phyloP scores from a whole-genome alignment of 2,797 vertebrate species.

The Smutsia temminckii region DNA sequence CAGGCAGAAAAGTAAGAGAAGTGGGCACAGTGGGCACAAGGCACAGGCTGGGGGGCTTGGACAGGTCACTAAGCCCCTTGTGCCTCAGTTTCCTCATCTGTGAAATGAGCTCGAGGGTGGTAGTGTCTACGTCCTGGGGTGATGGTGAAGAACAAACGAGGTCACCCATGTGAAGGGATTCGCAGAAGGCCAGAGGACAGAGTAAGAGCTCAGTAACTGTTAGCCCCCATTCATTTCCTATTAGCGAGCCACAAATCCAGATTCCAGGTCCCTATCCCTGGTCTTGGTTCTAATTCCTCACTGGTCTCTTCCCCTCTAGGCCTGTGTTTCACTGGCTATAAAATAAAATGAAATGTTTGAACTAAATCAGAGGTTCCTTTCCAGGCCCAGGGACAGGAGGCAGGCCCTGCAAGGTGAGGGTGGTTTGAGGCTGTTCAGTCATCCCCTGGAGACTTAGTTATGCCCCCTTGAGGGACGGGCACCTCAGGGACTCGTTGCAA shows the following conservation, averaged over 20 bases:
- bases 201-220: background rate
- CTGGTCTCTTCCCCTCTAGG: too few species aligned
- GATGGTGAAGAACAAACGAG: background rate
- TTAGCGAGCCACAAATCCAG: background rate
- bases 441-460: background rate
- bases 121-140: fast-evolving
- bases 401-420: fast-evolving
- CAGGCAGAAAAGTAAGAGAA: fast-evolving
- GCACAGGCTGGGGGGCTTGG: fast-evolving
- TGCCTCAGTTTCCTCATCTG: background rate
- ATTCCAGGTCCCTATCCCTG: too few species aligned
- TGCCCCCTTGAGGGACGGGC: fast-evolving
- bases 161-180: fast-evolving
- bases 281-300: background rate
- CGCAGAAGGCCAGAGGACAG: background rate
- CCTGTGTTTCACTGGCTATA: background rate
- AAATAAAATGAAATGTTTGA: background rate
- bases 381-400: background rate
- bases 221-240: background rate
- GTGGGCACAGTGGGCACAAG: fast-evolving
- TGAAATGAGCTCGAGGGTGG: background rate
- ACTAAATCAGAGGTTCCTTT: background rate
- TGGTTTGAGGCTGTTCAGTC: background rate
- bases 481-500: background rate
- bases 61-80: background rate